phyloP scores from a whole-genome alignment of 2,888 invertebrate species.

The Formica aserva region DNA sequence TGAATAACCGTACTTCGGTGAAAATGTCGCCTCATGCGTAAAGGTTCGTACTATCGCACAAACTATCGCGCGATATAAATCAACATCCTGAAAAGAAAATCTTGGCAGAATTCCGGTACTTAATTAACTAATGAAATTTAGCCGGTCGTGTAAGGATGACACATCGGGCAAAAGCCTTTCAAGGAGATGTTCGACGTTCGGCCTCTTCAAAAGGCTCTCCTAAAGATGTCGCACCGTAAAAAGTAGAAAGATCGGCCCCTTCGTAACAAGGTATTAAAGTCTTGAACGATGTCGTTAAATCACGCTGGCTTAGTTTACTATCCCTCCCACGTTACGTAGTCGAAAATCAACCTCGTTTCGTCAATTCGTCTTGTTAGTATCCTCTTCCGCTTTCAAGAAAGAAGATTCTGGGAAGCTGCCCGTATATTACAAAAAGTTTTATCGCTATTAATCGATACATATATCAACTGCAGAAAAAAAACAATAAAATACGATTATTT shows the following conservation, averaged over 20 bases:
- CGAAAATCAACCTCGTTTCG: slow-evolving; percentile 20
- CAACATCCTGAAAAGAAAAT: slow-evolving; percentile 45
- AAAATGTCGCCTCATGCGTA: slow-evolving; percentile 11
- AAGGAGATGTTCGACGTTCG: slow-evolving; percentile 17
- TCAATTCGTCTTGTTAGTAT: slow-evolving; percentile 45
- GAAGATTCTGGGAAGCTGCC: background rate
- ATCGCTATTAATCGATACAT: slow-evolving; percentile 8
- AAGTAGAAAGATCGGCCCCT: slow-evolving; percentile 43
- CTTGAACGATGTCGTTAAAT: slow-evolving; percentile 59
- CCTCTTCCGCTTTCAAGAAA: slow-evolving; percentile 31
- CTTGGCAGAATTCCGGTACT: slow-evolving; percentile 28
- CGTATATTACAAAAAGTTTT: slow-evolving; percentile 5
- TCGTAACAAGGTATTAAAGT: slow-evolving; percentile 59
- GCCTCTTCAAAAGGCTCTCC: slow-evolving; percentile 29
- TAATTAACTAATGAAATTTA: slow-evolving; percentile 67
- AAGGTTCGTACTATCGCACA: slow-evolving; percentile 2
- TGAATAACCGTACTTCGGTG: background rate
- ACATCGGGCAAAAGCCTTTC: slow-evolving; percentile 20
- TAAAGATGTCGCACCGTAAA: slow-evolving; percentile 41
- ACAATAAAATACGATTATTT: background rate
- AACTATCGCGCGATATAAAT: slow-evolving; percentile 16
- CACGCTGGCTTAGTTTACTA: slow-evolving; percentile 54
- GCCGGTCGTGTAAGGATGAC: slow-evolving; percentile 40
- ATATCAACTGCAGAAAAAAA: background rate
- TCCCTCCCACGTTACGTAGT: slow-evolving; percentile 15